Percentiles rank a stretch among this genome's conserved stretches.
phyloP scores from a whole-genome alignment of 2,888 invertebrate genomes.

The Eupithecia insigniata region DNA sequence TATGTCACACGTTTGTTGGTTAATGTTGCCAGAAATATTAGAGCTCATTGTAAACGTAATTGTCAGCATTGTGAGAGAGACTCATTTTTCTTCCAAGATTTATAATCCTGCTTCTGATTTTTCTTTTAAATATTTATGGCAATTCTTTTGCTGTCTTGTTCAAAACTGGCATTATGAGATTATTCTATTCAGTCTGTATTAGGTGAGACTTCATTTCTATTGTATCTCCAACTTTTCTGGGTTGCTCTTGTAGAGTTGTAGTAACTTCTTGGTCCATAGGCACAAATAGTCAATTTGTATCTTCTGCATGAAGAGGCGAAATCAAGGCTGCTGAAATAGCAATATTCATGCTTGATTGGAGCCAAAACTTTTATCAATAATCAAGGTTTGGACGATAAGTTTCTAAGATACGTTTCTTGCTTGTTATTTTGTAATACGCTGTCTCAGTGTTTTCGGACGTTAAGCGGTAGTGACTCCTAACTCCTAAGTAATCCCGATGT shows the following conservation, averaged over 20 bases:
- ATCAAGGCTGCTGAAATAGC: conserved; percentile 27
- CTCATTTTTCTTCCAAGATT: conserved; percentile 9
- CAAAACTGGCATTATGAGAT: not conserved
- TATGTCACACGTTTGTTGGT: conserved; percentile 62
- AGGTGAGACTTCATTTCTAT: not conserved
- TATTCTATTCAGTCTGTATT: not conserved
- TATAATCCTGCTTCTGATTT: conserved; percentile 26
- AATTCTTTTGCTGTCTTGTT: conserved; percentile 25
- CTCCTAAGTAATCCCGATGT: conserved; percentile 55
- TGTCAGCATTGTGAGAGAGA: conserved; percentile 7
- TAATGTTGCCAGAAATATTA: conserved; percentile 29
- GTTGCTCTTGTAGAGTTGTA: not conserved
- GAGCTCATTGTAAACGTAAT: conserved; percentile 31
- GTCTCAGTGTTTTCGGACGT: conserved; percentile 5
- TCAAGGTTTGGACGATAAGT: not conserved
- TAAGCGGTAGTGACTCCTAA: conserved; percentile 9
- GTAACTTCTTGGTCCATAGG: not conserved
- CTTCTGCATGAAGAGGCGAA: conserved; percentile 2
- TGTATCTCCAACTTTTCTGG: not conserved
- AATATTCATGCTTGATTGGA: conserved; percentile 10
- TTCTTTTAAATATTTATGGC: conserved; percentile 14
- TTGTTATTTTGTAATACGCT: not conserved
- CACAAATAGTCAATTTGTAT: not conserved
- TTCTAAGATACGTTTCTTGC: not conserved
- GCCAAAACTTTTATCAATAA: conserved; percentile 1